A percentile compares a stretch with the other conserved stretches of the same genome.
Conservation (phyloP, 2,797 vertebrate genomes). For the Dendrocincla tyrannina region DNA sequence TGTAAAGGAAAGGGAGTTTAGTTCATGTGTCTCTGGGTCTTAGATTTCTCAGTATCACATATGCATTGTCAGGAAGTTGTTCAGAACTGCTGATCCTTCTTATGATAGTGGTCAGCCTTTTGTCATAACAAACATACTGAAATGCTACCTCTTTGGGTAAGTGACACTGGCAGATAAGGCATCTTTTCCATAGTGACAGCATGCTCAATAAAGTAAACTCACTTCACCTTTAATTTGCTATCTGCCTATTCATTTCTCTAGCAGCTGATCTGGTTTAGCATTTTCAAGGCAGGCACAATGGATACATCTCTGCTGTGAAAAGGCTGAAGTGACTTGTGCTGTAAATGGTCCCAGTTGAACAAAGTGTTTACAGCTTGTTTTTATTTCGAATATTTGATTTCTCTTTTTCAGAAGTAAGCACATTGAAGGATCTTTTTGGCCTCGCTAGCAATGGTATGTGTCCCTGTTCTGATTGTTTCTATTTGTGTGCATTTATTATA, state of each 20-base stretch:
- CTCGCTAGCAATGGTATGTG: slow-evolving; percentile 92
- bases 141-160: not conserved
- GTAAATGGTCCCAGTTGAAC: not conserved
- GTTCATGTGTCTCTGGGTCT: not conserved
- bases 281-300: not conserved
- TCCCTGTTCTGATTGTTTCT: not conserved
- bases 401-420: slow-evolving; percentile 92
- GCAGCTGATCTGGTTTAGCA: not conserved
- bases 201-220: not conserved
- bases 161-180: not conserved
- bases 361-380: not conserved
- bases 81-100: not conserved
- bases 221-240: not conserved
- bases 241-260: not conserved
- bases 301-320: not conserved
- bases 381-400: slow-evolving; percentile 33
- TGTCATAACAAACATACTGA: not conserved
- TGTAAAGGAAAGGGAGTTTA: not conserved
- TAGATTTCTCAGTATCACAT: not conserved
- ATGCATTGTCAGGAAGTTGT: not conserved
- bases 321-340: not conserved
- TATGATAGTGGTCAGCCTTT: not conserved
- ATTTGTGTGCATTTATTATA: not conserved
- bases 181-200: not conserved
- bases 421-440: slow-evolving; percentile 93